Conservation (phyloP, 2,888 invertebrate species). For the Morpho helenor region DNA sequence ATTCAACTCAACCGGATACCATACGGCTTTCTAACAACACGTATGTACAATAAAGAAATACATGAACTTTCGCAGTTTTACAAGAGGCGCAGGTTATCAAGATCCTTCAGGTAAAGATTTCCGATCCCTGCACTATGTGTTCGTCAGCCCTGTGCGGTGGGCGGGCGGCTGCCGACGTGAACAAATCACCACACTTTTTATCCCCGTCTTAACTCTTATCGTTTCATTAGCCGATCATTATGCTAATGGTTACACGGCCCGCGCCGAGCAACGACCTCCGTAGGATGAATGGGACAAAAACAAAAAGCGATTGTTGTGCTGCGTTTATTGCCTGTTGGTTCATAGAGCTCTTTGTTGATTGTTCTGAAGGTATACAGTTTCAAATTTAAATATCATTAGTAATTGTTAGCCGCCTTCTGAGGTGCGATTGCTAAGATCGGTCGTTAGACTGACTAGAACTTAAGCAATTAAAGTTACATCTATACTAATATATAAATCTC, state of each 20-base stretch:
- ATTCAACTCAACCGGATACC: too few relatives aligned
- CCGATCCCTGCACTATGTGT: background rate
- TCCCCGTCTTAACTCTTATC: constrained; percentile 18
- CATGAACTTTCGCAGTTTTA: background rate
- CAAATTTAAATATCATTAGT: too few relatives aligned
- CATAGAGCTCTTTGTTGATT: background rate
- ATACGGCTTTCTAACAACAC: too few relatives aligned
- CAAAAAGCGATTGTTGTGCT: constrained; percentile 1
- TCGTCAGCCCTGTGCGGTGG: constrained; percentile 11
- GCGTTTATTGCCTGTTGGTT: constrained; percentile 2
- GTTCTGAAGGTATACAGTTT: too few relatives aligned
- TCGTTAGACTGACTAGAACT: too few relatives aligned
- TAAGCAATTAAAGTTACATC: too few relatives aligned
- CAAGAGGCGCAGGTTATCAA: background rate
- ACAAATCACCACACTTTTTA: constrained; percentile 23
- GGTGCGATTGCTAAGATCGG: too few relatives aligned
- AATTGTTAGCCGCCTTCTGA: too few relatives aligned
- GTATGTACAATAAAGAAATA: too few relatives aligned
- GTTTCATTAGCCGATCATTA: constrained; percentile 20
- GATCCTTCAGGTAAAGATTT: too few relatives aligned
- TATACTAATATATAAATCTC: too few relatives aligned
- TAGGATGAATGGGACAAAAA: constrained; percentile 12
- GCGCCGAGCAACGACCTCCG: constrained; percentile 19
- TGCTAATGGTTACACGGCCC: constrained; percentile 9
- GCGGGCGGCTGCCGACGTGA: constrained; percentile 12